These are phyloP conservation scores for Steatocranus sp. DNA, from an alignment of 2,797 vertebrate genomes.

Conservation along the genomic window DNA sequence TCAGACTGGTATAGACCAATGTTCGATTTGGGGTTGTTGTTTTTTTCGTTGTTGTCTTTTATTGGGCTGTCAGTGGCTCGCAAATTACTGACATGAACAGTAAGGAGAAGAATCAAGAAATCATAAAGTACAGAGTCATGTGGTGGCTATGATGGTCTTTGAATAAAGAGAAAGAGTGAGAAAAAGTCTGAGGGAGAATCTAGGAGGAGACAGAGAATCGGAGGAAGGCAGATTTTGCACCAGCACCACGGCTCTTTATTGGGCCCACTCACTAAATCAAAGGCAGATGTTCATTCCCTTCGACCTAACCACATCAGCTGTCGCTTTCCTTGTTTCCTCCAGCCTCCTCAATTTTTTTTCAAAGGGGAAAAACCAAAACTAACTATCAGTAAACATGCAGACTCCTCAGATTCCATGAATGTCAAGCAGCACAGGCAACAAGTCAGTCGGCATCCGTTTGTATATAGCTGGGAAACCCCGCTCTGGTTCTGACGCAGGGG, in stretches of 20 bases:
- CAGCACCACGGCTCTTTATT: constrained; percentile 47
- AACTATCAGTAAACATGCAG: constrained; percentile 71
- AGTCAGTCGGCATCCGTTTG: constrained; percentile 54
- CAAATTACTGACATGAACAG: constrained; percentile 5
- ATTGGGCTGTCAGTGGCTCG: neutral
- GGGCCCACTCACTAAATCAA: constrained; percentile 65
- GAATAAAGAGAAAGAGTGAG: constrained; percentile 11
- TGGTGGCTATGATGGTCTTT: neutral
- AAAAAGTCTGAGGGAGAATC: constrained; percentile 9
- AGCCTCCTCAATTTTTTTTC: constrained; percentile 57
- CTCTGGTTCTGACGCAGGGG: constrained; percentile 35
- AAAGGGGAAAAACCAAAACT: constrained; percentile 62
- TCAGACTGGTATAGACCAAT: constrained; percentile 28
- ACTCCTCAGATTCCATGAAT: constrained; percentile 60
- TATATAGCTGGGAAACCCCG: constrained; percentile 58
- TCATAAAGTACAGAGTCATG: neutral
- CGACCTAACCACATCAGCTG: constrained; percentile 71
- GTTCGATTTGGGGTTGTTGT: neutral
- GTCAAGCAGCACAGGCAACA: constrained; percentile 50
- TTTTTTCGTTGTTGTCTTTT: neutral
- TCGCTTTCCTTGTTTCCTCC: constrained; percentile 59
- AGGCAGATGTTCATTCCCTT: constrained; percentile 67
- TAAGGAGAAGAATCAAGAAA: neutral
- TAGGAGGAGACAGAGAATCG: constrained; percentile 7
- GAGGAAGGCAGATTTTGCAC: constrained; percentile 27